Conservation (phyloP, 2,888 invertebrate genomes). For the Craniophora ligustri region DNA sequence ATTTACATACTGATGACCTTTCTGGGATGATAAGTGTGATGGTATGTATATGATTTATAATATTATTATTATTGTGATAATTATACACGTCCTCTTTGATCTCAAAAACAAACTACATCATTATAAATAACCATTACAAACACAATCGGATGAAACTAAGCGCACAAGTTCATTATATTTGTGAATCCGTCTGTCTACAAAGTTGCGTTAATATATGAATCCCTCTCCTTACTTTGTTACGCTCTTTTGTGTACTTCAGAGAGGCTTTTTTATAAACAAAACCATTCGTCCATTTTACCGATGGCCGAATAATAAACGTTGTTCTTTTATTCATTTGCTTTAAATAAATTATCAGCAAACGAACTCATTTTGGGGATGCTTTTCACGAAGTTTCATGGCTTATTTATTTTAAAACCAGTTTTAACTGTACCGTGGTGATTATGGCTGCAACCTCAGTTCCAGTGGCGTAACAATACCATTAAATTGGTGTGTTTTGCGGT, state of each 20-base stretch:
- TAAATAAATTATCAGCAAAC: slow-evolving; percentile 49
- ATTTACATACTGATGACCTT: too few relatives aligned
- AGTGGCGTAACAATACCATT: slow-evolving; percentile 18
- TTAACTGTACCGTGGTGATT: slow-evolving; percentile 19
- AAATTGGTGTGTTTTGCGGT: slow-evolving; percentile 36
- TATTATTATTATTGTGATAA: too few relatives aligned
- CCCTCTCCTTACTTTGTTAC: slow-evolving; percentile 25
- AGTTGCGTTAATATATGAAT: slow-evolving; percentile 37
- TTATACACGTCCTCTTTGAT: not conserved
- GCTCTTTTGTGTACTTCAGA: slow-evolving; percentile 24
- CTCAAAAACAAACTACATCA: slow-evolving; percentile 8
- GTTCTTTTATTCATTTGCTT: slow-evolving; percentile 43
- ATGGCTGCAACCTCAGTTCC: slow-evolving; percentile 29
- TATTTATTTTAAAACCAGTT: slow-evolving; percentile 40
- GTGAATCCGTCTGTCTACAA: slow-evolving; percentile 35
- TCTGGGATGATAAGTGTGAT: too few relatives aligned
- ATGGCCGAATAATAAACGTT: slow-evolving; percentile 37
- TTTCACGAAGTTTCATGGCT: slow-evolving; percentile 14
- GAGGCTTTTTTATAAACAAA: slow-evolving; percentile 33
- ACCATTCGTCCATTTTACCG: slow-evolving; percentile 28
- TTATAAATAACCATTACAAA: slow-evolving; percentile 9
- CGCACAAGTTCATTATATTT: slow-evolving; percentile 47
- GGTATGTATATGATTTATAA: too few relatives aligned
- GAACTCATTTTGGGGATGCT: slow-evolving; percentile 23
- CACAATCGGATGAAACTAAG: slow-evolving; percentile 29